Evolutionary conservation across 2,888 invertebrate species (phyloP), one percentile per base, ranked within the genome.

Genomic region (Stenodera caucasica): DNA sequence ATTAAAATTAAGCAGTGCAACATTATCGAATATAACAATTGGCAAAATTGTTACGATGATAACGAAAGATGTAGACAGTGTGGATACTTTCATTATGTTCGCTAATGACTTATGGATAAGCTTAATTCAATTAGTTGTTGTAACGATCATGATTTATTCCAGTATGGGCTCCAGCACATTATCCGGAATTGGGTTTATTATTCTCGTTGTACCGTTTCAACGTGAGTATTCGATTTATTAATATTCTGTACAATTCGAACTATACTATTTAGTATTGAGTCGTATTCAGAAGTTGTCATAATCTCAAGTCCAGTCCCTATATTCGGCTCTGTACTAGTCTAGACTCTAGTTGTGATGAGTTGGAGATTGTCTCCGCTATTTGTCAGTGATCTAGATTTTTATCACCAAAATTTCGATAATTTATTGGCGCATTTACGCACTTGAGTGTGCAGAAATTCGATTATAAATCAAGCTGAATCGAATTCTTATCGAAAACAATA

Each of bases 1-100:
- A 3, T 59, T 76, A 32, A 74, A 71, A 60, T 60, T 75, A 21
- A 74, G 71, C 4, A 69, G 70, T 1, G 60, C 85, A 0, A 88
- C 92, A 0, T 75, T 92, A 66, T 86, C 87, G 6, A 84, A 89
- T 72, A 90, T 91, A 9, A 90, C 91, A 6, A 80, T 83, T 45
- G 88, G 88, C 1, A 87, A 87, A 74, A 84, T 87, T 63, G 92
- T 96, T 33, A 96, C 96, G 74, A 84, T 96, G 14, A 83, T 98
- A 56, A 94, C 96, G 1, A 97, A 96, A 76, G 98, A 98, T 78
- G 92, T 96, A 65, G 90, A 90, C 71, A 86, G 94, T 55, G 95
- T 97, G 78, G 96, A 71, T 94, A 95, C 77, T 79, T 95, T 5
- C 95, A 96, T 80, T 96, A 94, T 77, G 82, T 96, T 26, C 5